Base-by-base conservation (phyloP, 2,888 invertebrate species). In the Caenorhabditis becei region DNA sequence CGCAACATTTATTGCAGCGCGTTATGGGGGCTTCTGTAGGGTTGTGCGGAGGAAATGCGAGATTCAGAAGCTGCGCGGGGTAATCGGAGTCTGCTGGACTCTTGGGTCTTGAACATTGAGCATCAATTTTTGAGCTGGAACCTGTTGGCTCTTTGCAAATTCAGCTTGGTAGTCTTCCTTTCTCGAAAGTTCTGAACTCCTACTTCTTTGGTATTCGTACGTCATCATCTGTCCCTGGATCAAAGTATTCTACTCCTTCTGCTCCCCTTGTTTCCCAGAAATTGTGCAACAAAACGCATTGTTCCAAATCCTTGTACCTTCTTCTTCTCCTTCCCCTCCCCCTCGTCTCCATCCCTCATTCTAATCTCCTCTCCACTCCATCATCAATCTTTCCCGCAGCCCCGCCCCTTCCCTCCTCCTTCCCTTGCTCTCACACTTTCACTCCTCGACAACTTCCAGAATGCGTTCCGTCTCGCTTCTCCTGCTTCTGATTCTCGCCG, bases 391-490 rank as follows among this genome's bases (percentile, higher is more conserved):
- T 69, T 75, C 53, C 20, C 35, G 65, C 63, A 10, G 44, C 51
- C 54, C 67, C 62, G 69, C 58, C 26, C 51, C 16, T 14, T 41
- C 14, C 26, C 18, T 56, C 54, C 54, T 62, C 37, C 8, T 26
- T 14, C 47, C 11, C 54, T 18, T n/a, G 11, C 47, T 51, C 54
- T 23, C 72, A 58, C 65, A n/a, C n/a, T n/a, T n/a, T n/a, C n/a
- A 20, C 51, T 65, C 23, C 16, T 37, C 47, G 47, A 56, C n/a
- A 53, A 44, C 23, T 56, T 56, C 28, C 61, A 67, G 47, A 47
- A 79, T 75, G 69, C 80, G 69, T 54, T 80, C 59, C 44, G 59
- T 75, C 18, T 47, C 47, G 47, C 47, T 70, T 18, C 75, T 80
- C 37, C 35, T 65, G 4, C 44, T 70, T n/a, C 32, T 65, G 23